Conservation (phyloP, 2,888 invertebrate genomes). For the Linyphia triangularis region DNA sequence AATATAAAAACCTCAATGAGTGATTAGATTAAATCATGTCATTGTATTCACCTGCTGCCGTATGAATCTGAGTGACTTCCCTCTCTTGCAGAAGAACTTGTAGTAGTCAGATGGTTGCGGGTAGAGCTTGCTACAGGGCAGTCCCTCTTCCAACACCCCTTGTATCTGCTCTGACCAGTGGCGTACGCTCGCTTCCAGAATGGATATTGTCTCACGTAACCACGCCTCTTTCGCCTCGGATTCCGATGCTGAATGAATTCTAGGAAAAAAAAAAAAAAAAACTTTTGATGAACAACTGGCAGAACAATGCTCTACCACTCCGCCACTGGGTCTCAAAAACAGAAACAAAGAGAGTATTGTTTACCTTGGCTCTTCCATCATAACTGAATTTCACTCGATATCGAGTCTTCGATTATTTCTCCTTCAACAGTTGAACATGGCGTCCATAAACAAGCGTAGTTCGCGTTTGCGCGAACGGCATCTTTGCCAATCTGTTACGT, state of each 20-base stretch:
- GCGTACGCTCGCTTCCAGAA: constrained; percentile 58
- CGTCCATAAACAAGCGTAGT: no score
- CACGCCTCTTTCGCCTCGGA: constrained; percentile 41
- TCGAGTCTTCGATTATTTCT: no score
- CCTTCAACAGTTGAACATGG: no score
- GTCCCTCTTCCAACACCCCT: constrained; percentile 38
- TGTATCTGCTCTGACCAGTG: constrained; percentile 68
- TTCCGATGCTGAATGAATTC: neutral
- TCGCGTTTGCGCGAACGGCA: no score
- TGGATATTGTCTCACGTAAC: constrained; percentile 52
- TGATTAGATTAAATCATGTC: no score
- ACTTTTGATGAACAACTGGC: no score
- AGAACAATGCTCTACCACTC: no score
- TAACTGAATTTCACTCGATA: no score
- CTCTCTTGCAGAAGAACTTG: constrained; percentile 56
- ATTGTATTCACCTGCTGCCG: constrained; percentile 54
- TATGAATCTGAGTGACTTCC: constrained; percentile 54
- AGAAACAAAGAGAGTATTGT: neutral
- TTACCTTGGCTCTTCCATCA: neutral
- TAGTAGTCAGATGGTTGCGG: constrained; percentile 58
- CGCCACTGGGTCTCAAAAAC: no score
- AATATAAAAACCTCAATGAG: no score
- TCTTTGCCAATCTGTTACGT: no score
- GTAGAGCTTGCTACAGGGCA: neutral
- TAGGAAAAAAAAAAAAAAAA: neutral